These are phyloP conservation scores for Tryphoninae sp. DNA, from an alignment of 2,888 invertebrate species.

Conservation along the genomic window DNA sequence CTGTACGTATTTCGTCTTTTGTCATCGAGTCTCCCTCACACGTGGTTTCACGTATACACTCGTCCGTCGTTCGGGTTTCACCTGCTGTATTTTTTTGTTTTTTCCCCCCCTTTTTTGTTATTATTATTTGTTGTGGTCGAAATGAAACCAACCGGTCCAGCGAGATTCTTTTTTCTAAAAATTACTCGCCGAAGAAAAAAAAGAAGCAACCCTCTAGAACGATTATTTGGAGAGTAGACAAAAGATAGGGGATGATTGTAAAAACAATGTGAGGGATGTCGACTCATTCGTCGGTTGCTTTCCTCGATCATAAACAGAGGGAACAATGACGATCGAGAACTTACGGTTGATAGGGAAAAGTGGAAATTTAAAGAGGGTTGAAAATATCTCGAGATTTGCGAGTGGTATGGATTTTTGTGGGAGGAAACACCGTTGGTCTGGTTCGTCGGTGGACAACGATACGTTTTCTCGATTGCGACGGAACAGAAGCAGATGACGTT, in stretches of 20 bases:
- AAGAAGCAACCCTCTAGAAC: constrained; percentile 9
- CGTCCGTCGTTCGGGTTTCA: constrained; percentile 36
- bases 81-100: constrained; percentile 25
- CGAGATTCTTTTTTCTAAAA: constrained; percentile 19
- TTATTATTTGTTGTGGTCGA: constrained; percentile 4
- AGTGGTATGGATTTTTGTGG: too few relatives aligned
- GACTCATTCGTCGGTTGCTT: too few relatives aligned
- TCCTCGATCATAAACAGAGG: too few relatives aligned
- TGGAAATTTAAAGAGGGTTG: too few relatives aligned
- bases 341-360: too few relatives aligned
- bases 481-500: constrained; percentile 40
- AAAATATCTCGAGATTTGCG: too few relatives aligned
- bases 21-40: constrained; percentile 69
- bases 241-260: not conserved
- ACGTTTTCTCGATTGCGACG: constrained; percentile 9
- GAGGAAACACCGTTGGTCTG: not conserved
- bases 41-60: not conserved
- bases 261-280: not conserved
- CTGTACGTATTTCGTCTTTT: constrained; percentile 70
- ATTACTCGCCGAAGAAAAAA: not conserved
- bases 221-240: constrained; percentile 5
- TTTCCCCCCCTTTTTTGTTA: not conserved
- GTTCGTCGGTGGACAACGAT: not conserved
- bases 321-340: too few relatives aligned
- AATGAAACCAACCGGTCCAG: constrained; percentile 40